Percentiles rank a stretch among this genome's conserved stretches.
These are phyloP conservation scores for Agrotis ipsilon DNA, from an alignment of 2,888 invertebrate genomes.

Conservation along the genomic window DNA sequence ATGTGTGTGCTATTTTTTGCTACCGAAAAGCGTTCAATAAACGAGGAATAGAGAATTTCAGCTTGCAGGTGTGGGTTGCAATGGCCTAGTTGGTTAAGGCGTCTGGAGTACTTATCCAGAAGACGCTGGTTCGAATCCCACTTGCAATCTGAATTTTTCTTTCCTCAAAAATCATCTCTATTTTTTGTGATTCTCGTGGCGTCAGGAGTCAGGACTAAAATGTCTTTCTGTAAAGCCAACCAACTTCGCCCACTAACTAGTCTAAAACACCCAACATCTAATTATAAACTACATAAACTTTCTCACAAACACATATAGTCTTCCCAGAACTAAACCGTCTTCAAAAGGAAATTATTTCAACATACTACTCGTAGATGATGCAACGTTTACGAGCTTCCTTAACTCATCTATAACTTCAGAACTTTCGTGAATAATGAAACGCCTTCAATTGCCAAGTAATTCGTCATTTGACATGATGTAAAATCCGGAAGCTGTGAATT, in stretches of 20 bases:
- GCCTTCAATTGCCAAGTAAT: conserved; percentile 62
- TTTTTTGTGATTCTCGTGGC: no score
- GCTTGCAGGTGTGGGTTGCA: no score
- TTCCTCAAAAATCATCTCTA: no score
- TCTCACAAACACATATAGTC: neutral
- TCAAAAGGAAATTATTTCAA: conserved; percentile 23
- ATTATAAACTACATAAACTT: neutral
- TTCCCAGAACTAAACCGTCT: neutral
- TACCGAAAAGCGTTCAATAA: no score
- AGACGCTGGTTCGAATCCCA: no score
- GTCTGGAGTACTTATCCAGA: no score
- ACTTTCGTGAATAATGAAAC: conserved; percentile 43
- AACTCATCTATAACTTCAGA: conserved; percentile 24
- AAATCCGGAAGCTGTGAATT: conserved; percentile 78
- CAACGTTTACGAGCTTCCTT: conserved; percentile 16
- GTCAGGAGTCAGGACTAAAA: no score
- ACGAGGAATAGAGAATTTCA: no score
- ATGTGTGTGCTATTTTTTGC: no score
- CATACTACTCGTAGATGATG: conserved; percentile 15
- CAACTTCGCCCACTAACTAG: neutral
- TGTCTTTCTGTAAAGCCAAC: neutral
- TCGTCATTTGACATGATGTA: conserved; percentile 67
- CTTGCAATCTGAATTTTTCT: no score
- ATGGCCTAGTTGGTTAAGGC: no score
- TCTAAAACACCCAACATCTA: neutral